Evolutionary conservation across 2,888 invertebrate species (phyloP).

Genomic region (Clivina fossor): DNA sequence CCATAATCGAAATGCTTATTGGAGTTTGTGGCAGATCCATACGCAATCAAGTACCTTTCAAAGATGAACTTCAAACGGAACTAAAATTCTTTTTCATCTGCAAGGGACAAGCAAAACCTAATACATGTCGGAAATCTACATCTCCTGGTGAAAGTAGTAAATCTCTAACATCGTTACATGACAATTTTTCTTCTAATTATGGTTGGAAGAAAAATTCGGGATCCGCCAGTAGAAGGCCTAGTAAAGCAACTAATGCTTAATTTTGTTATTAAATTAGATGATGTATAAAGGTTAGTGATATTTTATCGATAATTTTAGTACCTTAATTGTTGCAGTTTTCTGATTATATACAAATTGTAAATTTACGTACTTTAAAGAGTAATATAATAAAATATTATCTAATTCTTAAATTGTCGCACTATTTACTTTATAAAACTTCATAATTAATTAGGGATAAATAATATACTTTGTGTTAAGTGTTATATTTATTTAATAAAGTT

Average conservation of each 20-base stretch:
- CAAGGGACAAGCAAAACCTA: slow-evolving; percentile 67
- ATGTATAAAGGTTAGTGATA: too few relatives aligned
- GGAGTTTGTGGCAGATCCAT: slow-evolving; percentile 50
- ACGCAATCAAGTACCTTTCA: slow-evolving; percentile 60
- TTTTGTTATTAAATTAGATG: background rate
- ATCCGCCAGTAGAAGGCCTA: slow-evolving; percentile 9
- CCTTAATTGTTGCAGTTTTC: too few relatives aligned
- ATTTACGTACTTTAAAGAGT: too few relatives aligned
- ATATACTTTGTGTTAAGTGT: too few relatives aligned
- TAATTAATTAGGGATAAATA: too few relatives aligned
- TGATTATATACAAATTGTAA: too few relatives aligned
- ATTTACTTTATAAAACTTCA: too few relatives aligned
- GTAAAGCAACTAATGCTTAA: slow-evolving; percentile 20
- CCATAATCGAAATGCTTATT: slow-evolving; percentile 68
- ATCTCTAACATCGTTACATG: slow-evolving; percentile 14
- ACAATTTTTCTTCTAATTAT: slow-evolving; percentile 2
- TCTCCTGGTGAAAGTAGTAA: slow-evolving; percentile 12
- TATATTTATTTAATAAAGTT: too few relatives aligned
- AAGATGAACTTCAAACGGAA: slow-evolving; percentile 68
- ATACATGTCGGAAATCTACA: slow-evolving; percentile 16
- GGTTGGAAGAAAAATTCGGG: slow-evolving; percentile 11
- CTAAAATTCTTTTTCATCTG: slow-evolving; percentile 71
- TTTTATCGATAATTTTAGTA: too few relatives aligned
- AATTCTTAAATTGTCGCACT: too few relatives aligned
- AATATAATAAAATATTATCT: too few relatives aligned